These are phyloP conservation scores for Rhopalosiphum maidis DNA, from an alignment of 1,140 invertebrate species.

Conservation along the genomic window DNA sequence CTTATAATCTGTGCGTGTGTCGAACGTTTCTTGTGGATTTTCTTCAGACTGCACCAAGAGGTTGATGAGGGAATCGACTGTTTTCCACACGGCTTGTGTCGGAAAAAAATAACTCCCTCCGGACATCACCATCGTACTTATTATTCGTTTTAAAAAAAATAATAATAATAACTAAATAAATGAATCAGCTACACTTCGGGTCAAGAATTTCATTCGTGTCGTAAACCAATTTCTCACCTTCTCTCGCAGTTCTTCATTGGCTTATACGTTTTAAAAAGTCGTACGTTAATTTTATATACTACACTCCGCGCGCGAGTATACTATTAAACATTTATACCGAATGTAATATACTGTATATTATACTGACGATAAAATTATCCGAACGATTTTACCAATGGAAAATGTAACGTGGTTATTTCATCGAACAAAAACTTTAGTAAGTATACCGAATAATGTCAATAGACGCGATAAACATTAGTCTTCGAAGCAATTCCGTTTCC, in stretches of 20 bases:
- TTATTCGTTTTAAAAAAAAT: neutral
- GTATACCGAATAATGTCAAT: neutral
- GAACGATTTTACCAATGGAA: neutral
- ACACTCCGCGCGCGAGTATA: too few relatives aligned
- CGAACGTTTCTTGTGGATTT: neutral
- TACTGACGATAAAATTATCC: neutral
- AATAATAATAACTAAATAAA: neutral
- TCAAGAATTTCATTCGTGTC: neutral
- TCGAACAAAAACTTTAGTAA: neutral
- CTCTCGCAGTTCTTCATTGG: neutral
- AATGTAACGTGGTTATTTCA: neutral
- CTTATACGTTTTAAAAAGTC: neutral
- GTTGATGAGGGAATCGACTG: too few relatives aligned
- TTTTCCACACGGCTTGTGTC: neutral
- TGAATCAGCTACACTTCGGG: neutral
- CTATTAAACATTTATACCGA: too few relatives aligned
- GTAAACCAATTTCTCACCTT: neutral
- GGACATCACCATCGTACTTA: neutral
- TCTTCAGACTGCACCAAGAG: neutral
- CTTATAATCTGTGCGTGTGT: neutral
- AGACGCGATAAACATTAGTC: constrained; percentile 1
- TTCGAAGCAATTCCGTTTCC: neutral
- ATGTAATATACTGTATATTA: neutral
- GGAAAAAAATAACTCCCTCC: neutral
- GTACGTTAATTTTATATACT: neutral